Evolutionary conservation across 1,140 invertebrate species (phyloP).

Genomic region (Drosophila littoralis): DNA sequence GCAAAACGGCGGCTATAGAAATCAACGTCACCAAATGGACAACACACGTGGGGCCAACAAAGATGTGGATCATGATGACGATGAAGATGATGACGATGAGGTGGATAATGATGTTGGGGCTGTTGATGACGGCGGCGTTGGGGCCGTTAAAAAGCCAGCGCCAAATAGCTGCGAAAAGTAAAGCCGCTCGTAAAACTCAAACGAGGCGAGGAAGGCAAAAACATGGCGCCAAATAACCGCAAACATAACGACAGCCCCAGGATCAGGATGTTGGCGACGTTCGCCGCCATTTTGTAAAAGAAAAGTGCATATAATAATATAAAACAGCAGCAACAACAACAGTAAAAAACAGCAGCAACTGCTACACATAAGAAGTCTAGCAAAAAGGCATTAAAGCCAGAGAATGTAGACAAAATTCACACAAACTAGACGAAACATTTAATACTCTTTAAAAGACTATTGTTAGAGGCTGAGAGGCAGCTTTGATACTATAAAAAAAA

Average conservation of each 20-base stretch:
- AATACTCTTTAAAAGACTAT: constrained; percentile 23
- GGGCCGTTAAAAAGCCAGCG: constrained; percentile 77
- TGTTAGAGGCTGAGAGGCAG: no score
- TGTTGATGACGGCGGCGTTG: constrained; percentile 21
- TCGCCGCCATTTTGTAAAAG: constrained; percentile 82
- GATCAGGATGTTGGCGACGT: constrained; percentile 66
- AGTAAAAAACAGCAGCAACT: constrained; percentile 36
- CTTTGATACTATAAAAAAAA: no score
- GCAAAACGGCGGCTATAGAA: constrained; percentile 19
- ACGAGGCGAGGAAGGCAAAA: constrained; percentile 71
- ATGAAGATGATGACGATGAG: neutral
- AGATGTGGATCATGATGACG: neutral
- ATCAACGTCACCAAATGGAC: constrained; percentile 72
- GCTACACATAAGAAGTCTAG: constrained; percentile 52
- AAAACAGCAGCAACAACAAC: constrained; percentile 66
- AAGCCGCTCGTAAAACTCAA: constrained; percentile 82
- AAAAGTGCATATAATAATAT: constrained; percentile 83
- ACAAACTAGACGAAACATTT: constrained; percentile 21
- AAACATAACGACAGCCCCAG: constrained; percentile 71
- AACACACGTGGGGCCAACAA: constrained; percentile 68
- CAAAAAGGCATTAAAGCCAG: constrained; percentile 72
- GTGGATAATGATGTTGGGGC: neutral
- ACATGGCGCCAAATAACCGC: constrained; percentile 82
- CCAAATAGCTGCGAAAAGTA: constrained; percentile 81
- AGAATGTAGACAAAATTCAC: neutral